phyloP scores from a whole-genome alignment of 2,888 invertebrate genomes.

The Gerosis bhagava region DNA sequence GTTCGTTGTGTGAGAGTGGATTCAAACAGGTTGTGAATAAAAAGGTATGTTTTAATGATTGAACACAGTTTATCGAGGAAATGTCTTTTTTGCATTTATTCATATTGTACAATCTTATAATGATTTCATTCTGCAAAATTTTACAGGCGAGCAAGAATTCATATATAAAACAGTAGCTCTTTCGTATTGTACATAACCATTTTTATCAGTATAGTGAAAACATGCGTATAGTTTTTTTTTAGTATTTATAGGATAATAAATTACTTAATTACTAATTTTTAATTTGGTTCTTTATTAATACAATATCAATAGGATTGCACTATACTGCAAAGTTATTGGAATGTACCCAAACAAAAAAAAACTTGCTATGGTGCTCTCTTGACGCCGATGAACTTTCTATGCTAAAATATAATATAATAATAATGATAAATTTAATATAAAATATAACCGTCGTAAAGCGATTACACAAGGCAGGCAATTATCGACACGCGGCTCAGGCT shows the following conservation, averaged over 20 bases:
- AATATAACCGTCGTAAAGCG: conserved; percentile 68
- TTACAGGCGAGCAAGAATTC: conserved; percentile 83
- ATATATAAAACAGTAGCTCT: conserved; percentile 83
- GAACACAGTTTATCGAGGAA: conserved; percentile 61
- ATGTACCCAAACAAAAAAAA: conserved; percentile 76
- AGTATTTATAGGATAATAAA: conserved; percentile 82
- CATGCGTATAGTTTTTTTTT: conserved; percentile 79
- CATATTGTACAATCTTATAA: conserved; percentile 83
- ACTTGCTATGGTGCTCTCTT: conserved; percentile 73
- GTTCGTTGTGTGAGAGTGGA: conserved; percentile 13
- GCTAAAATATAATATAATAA: conserved; percentile 66
- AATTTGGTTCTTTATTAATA: conserved; percentile 83
- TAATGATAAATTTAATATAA: conserved; percentile 62
- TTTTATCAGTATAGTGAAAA: conserved; percentile 83
- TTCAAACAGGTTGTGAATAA: conserved; percentile 25
- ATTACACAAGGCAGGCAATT: conserved; percentile 72
- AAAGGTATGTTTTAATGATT: conserved; percentile 27
- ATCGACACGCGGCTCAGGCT: conserved; percentile 47
- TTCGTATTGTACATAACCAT: conserved; percentile 82
- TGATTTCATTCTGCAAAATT: conserved; percentile 82
- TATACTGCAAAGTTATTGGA: conserved; percentile 77
- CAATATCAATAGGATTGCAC: conserved; percentile 81
- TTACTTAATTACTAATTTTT: conserved; percentile 81
- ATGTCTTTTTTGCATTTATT: conserved; percentile 83
- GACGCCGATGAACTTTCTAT: conserved; percentile 80